Evolutionary conservation across 1,140 invertebrate species (phyloP), one percentile per base, ranked within the genome.

Genomic region (Solenopsis fugax): DNA sequence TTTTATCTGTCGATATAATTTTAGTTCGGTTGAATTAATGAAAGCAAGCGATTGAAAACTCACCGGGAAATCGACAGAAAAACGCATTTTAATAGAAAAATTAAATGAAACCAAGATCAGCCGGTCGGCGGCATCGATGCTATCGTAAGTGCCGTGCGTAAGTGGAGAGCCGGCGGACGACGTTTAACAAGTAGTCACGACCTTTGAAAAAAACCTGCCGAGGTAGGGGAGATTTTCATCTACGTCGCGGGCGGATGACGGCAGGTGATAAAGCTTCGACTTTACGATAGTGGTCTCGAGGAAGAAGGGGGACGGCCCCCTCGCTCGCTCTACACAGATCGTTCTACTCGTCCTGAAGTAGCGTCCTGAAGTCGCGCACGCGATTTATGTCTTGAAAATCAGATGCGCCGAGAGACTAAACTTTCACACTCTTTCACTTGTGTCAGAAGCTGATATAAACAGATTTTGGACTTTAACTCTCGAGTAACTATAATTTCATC

Each of bases 61-160:
- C 12, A 9, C 21, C 52, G 24, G 29, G 34, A 71, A 81, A 65
- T n/a, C 21, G 9, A n/a, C 48, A 85, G 77, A 89, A 88, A 86
- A 89, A 86, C 76, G 86, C 72, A 89, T 89, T 84, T 76, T 91
- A 91, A 92, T 88, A 88, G 86, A 86, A 88, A 88, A 90, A 87
- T 88, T 90, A 91, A 82, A 62, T 67, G 81, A 89, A 89, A 69
- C 56, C 56, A 18, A 10, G 67, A 73, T 52, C 52, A 45, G 21
- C 13, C 45, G 34, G 52, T 81, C 16, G 76, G 84, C 87, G 82
- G 52, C 56, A 62, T 65, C 58, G 82, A 82, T 71, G 75, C n/a
- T 82, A 82, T 71, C 64, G 48, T 50, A 75, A 86, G 56, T 73
- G 29, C 24, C 41, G 65, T 13, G 60, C 56, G 52, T 76, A 87